Evolutionary conservation across 2,888 invertebrate genomes (phyloP).

Genomic region (Eumerus sabulonum): DNA sequence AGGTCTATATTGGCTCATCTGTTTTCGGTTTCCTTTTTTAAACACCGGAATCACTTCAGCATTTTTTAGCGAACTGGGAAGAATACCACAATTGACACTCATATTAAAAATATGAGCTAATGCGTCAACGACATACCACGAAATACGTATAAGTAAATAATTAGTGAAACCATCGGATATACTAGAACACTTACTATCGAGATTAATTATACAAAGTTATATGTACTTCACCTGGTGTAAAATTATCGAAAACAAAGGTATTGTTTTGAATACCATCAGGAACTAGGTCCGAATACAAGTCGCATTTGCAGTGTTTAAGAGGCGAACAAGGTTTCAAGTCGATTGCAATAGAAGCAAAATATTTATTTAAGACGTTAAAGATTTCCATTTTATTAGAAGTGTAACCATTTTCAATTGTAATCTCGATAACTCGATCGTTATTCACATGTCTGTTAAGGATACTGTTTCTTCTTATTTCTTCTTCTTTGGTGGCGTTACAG

Average conservation of each 20-base stretch:
- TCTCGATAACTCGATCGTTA: no score
- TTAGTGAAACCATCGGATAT: slow-evolving; percentile 12
- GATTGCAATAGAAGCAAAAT: background rate
- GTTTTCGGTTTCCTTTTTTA: background rate
- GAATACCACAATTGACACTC: slow-evolving; percentile 7
- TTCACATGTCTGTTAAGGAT: no score
- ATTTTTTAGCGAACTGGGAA: background rate
- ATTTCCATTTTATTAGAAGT: no score
- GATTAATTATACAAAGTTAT: background rate
- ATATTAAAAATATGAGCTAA: slow-evolving; percentile 13
- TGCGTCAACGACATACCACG: slow-evolving; percentile 8
- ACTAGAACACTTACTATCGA: slow-evolving; percentile 11
- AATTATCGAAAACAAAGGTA: background rate
- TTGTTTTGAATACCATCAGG: background rate
- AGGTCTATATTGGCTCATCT: no score
- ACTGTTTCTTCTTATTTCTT: background rate
- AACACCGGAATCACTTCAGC: background rate
- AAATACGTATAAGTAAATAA: background rate
- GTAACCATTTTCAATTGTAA: no score
- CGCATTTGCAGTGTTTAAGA: background rate
- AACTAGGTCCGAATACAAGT: background rate
- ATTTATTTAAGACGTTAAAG: background rate
- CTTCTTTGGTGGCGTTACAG: background rate
- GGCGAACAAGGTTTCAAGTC: background rate
- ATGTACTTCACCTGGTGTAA: background rate